Evolutionary conservation across 2,797 vertebrate genomes (phyloP), one percentile per base, ranked within the genome.

Genomic region (Prunella strophiata): DNA sequence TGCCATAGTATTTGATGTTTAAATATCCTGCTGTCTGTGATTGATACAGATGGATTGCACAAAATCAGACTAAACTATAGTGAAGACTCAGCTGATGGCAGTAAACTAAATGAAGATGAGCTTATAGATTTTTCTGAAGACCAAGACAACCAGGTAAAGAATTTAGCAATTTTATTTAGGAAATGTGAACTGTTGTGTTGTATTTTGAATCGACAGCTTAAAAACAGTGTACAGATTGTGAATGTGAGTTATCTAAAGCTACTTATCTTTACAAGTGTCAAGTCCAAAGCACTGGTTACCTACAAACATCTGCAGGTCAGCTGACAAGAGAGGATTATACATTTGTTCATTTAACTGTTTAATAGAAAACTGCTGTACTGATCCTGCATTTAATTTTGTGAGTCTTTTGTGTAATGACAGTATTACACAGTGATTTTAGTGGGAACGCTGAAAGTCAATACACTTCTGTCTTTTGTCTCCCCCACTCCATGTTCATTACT

Each of bases 141-240:
- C 97, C 99, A 99, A 54, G 99, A 99, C 97, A 98, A 98, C 93
- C 99, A 98, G 98, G 99, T 99, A 97, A 95, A 96, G 51, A 59
- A 45, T 81, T 76, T 16, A 75, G 38, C 22, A 48, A 0, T 51
- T 75, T 79, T 74, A 52, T 88, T 88, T 78, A 47, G 48, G 63
- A 67, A 85, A 70, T 59, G 10, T 8, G 2, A 57, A 57, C 19
- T 63, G 8, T 32, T 81, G 38, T 74, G 30, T 70, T 72, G 3
- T 40, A 16, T 73, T 80, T 86, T 51, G 70, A 87, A 59, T 62
- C 23, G 32, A 22, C 34, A 42, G 8, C 36, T 81, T 82, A 72
- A 76, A 84, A 82, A 47, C 3, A 4, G 22, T 43, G 6, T 73
- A 25, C 21, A 40, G 27, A 23, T 68, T 54, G 21, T 91, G 47